Evolutionary conservation across 2,888 invertebrate species (phyloP), one percentile per base, ranked within the genome.

Genomic region (Bombylius discolor): DNA sequence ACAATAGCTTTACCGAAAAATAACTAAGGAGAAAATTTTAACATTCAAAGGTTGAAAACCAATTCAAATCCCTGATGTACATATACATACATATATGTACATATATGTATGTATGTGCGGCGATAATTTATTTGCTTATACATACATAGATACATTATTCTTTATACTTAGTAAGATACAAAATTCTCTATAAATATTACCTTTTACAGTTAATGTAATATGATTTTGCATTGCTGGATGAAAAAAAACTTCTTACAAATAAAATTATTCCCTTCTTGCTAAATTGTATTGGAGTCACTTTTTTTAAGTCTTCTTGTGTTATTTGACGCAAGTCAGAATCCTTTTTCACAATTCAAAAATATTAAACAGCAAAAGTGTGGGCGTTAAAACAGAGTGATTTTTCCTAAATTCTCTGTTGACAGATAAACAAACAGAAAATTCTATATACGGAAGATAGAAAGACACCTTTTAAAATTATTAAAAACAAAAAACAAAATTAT

Each of bases 11-110:
- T 23, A 23, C 23, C 23, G 3, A 7, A 14, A 47, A 31, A 31
- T 11, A 7, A 42, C 44, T 23, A 12, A 9, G 39, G 36, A 34
- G 39, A n/a, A 36, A 54, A 49, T 44, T 54, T 54, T 54, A 54
- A 11, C 53, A 48, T 55, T 55, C 55, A 55, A 55, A 55, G 47
- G 50, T 51, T 45, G 55, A 55, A 50, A 55, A 55, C 55, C 55
- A 51, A 55, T 55, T 47, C 50, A 55, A 55, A 55, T 55, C 55
- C 55, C 51, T 55, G 13, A 44, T 39, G 50, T 55, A 50, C 32
- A 46, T 31, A 50, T 33, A 23, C 39, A 23, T 23, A 33, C 14
- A 53, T 49, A n/a, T n/a, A n/a, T n/a, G n/a, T n/a, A n/a, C n/a
- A n/a, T n/a, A n/a, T 11, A 11, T 8, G 39, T 11, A 42, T 11